Base-by-base conservation (phyloP, 2,113 vertebrate genomes). In the Amazona vittata region DNA sequence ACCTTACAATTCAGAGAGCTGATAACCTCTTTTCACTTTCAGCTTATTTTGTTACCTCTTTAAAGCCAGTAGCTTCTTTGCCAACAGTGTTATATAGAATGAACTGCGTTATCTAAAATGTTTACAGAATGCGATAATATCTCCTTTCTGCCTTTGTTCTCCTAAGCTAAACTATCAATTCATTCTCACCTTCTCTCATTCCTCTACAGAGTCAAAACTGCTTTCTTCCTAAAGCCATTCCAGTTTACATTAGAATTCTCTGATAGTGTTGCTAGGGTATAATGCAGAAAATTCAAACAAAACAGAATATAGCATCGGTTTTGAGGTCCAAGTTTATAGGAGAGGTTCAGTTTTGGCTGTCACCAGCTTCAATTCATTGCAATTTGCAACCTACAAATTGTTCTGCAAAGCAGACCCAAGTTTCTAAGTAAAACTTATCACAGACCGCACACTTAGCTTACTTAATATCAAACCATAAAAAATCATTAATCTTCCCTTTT, bases 401-500 rank as follows among this genome's bases (percentile, higher is more conserved):
- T 53, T n/a, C 26, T 86, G 13, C 60, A 83, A 83, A 94, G 13
- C 46, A 83, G 33, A 83, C 43, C 31, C 31, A 91, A 62, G 37
- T 65, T 68, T 92, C 59, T 92, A 93, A 93, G 39, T 26, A 79
- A 87, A 96, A 83, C 15, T 69, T 29, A 75, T 39, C 26, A 60
- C 73, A 77, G 67, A 93, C 57, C 2, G 1, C 78, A 93, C 78
- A 68, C 46, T 80, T 77, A 53, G 28, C 67, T 89, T 85, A 10
- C 52, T 93, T 96, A 71, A 29, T 93, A 81, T 94, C 84, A 90
- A 90, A 67, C n/a, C 53, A 29, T 55, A 80, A 80, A 60, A 79
- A 90, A 93, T 31, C 17, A 71, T 83, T 81, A 90, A 94, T 90
- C 64, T 94, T 85, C 28, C 21, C 4, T 41, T 82, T 64, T 93